A percentile compares a stretch with the other conserved stretches of the same genome.
phyloP scores from a whole-genome alignment of 2,888 invertebrate species.

The Thera britannica region DNA sequence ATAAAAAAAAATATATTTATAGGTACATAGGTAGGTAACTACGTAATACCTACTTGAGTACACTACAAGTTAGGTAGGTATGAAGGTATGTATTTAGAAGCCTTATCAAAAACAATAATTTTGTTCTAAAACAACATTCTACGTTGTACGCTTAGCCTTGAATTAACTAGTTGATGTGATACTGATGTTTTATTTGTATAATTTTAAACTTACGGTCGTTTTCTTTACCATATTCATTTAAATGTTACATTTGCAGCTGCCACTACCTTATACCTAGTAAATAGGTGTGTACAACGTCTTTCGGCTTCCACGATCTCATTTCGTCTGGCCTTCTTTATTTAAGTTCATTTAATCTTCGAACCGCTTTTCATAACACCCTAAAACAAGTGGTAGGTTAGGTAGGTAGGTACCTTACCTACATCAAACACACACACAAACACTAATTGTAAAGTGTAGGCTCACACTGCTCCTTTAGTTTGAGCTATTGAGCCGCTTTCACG shows the following conservation, averaged over 20 bases:
- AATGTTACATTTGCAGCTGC: slow-evolving; percentile 4
- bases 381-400: too few relatives aligned
- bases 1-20: too few relatives aligned
- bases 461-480: too few relatives aligned
- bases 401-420: too few relatives aligned
- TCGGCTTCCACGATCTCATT: neutral
- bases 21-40: neutral
- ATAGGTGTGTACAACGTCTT: neutral
- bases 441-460: too few relatives aligned
- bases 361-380: too few relatives aligned
- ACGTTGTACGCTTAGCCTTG: slow-evolving; percentile 58
- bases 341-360: too few relatives aligned
- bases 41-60: slow-evolving; percentile 8
- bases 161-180: slow-evolving; percentile 57
- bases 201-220: slow-evolving; percentile 7
- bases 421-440: too few relatives aligned
- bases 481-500: neutral
- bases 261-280: neutral
- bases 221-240: slow-evolving; percentile 12
- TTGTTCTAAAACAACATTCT: slow-evolving; percentile 63
- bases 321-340: too few relatives aligned
- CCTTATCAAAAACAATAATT: slow-evolving; percentile 70
- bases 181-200: slow-evolving; percentile 27
- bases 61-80: neutral
- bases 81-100: slow-evolving; percentile 53